phyloP scores from a whole-genome alignment of 2,113 vertebrate genomes.

The Xenopus tropicalis region UCB_Xtro_10.0 CM004443.2:205029001-205029500 shows the following conservation, averaged over 20 bases:
- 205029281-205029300: conserved; percentile 83
- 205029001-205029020: conserved; percentile 83
- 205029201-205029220: too few species aligned
- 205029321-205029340: conserved; percentile 83
- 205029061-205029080: background rate
- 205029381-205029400: conserved; percentile 77
- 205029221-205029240: too few species aligned
- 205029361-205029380: conserved; percentile 95
- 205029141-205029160: too few species aligned
- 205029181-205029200: too few species aligned
- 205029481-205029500: too few species aligned
- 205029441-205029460: conserved; percentile 94
- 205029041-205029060: conserved; percentile 88
- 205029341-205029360: conserved; percentile 93
- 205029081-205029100: too few species aligned
- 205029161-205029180: too few species aligned
- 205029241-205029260: too few species aligned
- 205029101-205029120: too few species aligned
- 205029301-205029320: conserved; percentile 97
- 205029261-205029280: conserved; percentile 48
- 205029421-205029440: background rate
- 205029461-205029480: conserved; percentile 79
- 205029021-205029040: conserved; percentile 92
- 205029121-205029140: too few species aligned
- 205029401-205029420: too few species aligned